phyloP scores from a whole-genome alignment of 2,113 vertebrate genomes.

The Poeciliopsis retropinna region DNA sequence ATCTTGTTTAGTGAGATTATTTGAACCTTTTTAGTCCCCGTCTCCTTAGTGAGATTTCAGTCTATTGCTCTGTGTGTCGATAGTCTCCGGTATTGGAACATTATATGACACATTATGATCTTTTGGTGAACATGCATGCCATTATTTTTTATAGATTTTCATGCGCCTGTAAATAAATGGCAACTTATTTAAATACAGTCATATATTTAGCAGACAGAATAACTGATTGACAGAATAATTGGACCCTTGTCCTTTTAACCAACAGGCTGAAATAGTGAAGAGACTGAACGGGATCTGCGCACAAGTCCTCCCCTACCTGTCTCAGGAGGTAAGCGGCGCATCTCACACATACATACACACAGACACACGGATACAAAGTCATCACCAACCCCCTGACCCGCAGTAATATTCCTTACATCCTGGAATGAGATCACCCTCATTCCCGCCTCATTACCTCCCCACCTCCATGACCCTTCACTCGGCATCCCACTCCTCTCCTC shows the following conservation, averaged over 20 bases:
- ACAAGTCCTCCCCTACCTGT: slow-evolving; percentile 97
- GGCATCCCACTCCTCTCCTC: slow-evolving; percentile 39
- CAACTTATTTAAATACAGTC: not conserved
- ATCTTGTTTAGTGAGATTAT: too few relatives aligned
- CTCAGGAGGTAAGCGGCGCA: slow-evolving; percentile 88
- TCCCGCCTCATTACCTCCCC: slow-evolving; percentile 66
- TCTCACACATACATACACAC: slow-evolving; percentile 6
- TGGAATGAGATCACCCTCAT: slow-evolving; percentile 72
- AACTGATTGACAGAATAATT: not conserved
- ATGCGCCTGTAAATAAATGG: not conserved
- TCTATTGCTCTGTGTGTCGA: too few relatives aligned
- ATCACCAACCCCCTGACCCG: slow-evolving; percentile 58
- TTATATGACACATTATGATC: too few relatives aligned
- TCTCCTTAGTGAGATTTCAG: too few relatives aligned
- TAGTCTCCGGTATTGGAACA: too few relatives aligned
- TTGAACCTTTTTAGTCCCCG: too few relatives aligned
- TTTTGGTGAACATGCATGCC: too few relatives aligned
- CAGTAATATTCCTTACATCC: slow-evolving; percentile 56
- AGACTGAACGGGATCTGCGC: slow-evolving; percentile 97
- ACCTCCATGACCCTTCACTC: slow-evolving; percentile 60
- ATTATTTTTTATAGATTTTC: not conserved
- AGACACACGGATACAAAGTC: slow-evolving; percentile 16
- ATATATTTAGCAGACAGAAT: not conserved
- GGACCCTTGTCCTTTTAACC: not conserved
- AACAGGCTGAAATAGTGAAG: slow-evolving; percentile 97